Evolutionary conservation across 2,113 vertebrate species (phyloP).

Genomic region (Catharus bicknelli): DNA sequence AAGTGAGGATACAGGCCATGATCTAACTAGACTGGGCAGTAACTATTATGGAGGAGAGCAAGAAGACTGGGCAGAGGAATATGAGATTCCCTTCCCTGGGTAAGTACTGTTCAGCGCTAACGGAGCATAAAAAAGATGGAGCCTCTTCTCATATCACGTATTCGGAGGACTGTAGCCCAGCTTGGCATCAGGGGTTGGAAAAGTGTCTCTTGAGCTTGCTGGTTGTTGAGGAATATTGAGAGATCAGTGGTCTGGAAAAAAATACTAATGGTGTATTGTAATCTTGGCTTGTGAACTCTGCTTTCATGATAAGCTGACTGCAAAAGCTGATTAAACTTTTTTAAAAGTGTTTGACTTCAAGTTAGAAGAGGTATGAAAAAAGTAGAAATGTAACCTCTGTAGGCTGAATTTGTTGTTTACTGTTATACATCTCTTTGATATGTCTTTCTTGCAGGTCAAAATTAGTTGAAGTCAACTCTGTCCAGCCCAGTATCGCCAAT

Average conservation of each 20-base stretch:
- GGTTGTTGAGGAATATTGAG: conserved; percentile 5
- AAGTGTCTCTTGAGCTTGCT: conserved; percentile 7
- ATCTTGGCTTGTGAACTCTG: not conserved
- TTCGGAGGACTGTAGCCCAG: not conserved
- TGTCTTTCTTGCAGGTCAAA: conserved; percentile 81
- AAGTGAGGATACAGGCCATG: conserved; percentile 87
- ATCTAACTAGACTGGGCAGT: conserved; percentile 66
- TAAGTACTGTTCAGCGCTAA: conserved; percentile 62
- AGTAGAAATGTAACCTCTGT: not conserved
- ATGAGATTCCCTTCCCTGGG: conserved; percentile 93
- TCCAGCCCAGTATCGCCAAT: conserved; percentile 94
- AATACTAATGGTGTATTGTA: not conserved
- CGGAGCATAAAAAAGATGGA: not conserved
- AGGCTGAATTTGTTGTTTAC: not conserved
- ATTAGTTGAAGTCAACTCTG: conserved; percentile 89
- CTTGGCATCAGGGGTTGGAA: conserved; percentile 7
- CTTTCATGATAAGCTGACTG: not conserved
- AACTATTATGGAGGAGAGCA: conserved; percentile 81
- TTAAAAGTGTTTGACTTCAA: not conserved
- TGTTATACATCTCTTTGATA: not conserved
- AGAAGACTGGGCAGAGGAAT: conserved; percentile 94
- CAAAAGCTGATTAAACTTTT: not conserved
- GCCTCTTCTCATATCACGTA: not conserved
- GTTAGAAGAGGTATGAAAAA: not conserved
- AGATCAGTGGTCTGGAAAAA: conserved; percentile 12